A percentile compares a stretch with the other conserved stretches of the same genome.
These are phyloP conservation scores for Alloplasta piceator DNA, from an alignment of 2,888 invertebrate species.

Conservation along the genomic window DNA sequence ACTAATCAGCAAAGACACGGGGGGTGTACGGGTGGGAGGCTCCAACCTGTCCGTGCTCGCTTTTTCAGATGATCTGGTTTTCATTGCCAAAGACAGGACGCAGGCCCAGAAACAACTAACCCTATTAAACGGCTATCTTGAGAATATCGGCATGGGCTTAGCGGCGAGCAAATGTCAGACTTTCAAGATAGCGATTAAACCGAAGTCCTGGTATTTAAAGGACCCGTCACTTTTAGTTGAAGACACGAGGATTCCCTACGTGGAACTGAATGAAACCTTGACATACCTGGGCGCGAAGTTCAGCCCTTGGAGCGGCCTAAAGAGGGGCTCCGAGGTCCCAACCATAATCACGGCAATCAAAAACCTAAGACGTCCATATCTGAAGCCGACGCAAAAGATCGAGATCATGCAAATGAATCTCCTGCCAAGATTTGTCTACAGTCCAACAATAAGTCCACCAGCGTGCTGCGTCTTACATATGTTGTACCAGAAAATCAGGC, in stretches of 20 bases:
- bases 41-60: slow-evolving; percentile 57
- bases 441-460: slow-evolving; percentile 18
- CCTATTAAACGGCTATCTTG: background rate
- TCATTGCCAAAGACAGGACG: background rate
- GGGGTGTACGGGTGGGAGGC: background rate
- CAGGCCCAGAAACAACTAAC: slow-evolving; percentile 34
- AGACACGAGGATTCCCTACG: background rate
- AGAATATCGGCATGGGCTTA: slow-evolving; percentile 38
- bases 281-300: slow-evolving; percentile 20
- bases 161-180: slow-evolving; percentile 44
- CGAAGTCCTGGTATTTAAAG: slow-evolving; percentile 39
- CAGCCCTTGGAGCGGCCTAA: slow-evolving; percentile 33
- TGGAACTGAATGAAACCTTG: background rate
- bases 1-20: slow-evolving; percentile 14
- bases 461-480: background rate
- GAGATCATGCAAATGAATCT: slow-evolving; percentile 32
- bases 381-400: slow-evolving; percentile 45
- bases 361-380: slow-evolving; percentile 10
- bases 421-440: slow-evolving; percentile 30
- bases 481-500: slow-evolving; percentile 28
- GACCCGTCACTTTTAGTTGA: slow-evolving; percentile 24
- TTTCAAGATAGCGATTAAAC: background rate
- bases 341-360: background rate
- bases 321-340: slow-evolving; percentile 28
- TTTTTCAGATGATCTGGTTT: slow-evolving; percentile 67